Percentiles rank a stretch among this genome's conserved stretches.
Evolutionary conservation across 2,888 invertebrate species (phyloP).

Genomic region (Meloe dianella): DNA sequence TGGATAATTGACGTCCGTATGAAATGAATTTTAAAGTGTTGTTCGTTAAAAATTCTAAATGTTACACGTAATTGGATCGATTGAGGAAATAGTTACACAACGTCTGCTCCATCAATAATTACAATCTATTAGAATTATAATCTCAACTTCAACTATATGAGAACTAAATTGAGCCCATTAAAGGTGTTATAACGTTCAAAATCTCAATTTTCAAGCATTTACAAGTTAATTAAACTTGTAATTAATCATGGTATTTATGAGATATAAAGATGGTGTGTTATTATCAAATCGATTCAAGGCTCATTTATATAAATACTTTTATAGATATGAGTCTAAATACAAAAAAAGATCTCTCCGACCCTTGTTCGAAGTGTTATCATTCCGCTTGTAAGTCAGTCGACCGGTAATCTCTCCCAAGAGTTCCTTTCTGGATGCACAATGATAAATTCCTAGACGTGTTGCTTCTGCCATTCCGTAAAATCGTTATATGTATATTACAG

Average conservation of each 20-base stretch:
- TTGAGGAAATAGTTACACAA: too few relatives aligned
- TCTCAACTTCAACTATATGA: not conserved
- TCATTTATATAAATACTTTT: too few relatives aligned
- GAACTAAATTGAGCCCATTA: not conserved
- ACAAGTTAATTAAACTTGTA: not conserved
- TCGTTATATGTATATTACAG: not conserved
- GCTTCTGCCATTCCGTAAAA: not conserved
- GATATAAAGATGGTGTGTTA: not conserved
- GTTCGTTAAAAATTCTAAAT: too few relatives aligned
- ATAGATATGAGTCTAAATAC: not conserved
- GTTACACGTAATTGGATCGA: too few relatives aligned
- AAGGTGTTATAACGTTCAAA: not conserved
- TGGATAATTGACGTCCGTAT: too few relatives aligned
- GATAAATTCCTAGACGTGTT: conserved; percentile 10
- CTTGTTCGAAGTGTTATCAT: not conserved
- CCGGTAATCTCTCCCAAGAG: conserved; percentile 8
- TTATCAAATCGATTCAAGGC: not conserved
- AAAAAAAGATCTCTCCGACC: not conserved
- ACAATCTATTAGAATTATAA: not conserved
- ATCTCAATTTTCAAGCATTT: not conserved
- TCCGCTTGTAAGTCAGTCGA: conserved; percentile 1
- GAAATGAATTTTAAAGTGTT: too few relatives aligned
- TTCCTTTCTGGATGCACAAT: not conserved
- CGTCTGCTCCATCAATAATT: too few relatives aligned
- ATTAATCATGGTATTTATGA: not conserved